Evolutionary conservation across 2,113 vertebrate species (phyloP), one percentile per base, ranked within the genome.

Genomic region (Hypomesus transpacificus): DNA sequence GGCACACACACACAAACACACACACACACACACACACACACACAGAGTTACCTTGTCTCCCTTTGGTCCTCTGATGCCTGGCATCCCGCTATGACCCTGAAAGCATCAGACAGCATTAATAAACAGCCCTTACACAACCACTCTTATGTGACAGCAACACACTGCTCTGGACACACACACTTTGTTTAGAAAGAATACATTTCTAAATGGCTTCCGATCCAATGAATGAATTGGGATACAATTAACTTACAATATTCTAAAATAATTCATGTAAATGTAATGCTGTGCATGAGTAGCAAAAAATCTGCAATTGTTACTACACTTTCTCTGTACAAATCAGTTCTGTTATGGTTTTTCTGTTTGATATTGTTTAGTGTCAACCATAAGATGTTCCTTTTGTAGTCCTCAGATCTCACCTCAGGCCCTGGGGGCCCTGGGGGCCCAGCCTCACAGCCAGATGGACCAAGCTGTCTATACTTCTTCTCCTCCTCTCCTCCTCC

Each of bases 51-150:
- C 95, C 91, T 95, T 95, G 74, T 95, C 95, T 59, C 95, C 95
- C 81, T 95, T 96, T 89, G 94, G 92, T 93, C 95, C 95, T 82
- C 80, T 89, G 71, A 92, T 83, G 70, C 95, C 95, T 56, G 94
- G 94, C 85, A 94, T 88, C 84, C 95, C 95, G 8, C 76, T 84
- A 3, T 89, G 92, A 75, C 95, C 95, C 95, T 97, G 79, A 56
- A 78, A 82, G 50, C 20, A 86, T 58, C 54, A 74, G 26, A 73
- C 1, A 2, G 51, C 11, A 70, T 78, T 74, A 60, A 77, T 73
- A 74, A 20, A 13, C 66, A 71, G 58, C 70, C 71, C 66, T 63
- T 54, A 77, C 39, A 53, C 56, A n/a, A 66, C n/a, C 46, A 60
- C 39, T 13, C 20, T 31, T 46, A 71, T 68, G 69, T 61, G 70